A percentile compares a stretch with the other conserved stretches of the same genome.
Evolutionary conservation across 2,888 invertebrate species (phyloP).

Genomic region (Lymantria monacha): DNA sequence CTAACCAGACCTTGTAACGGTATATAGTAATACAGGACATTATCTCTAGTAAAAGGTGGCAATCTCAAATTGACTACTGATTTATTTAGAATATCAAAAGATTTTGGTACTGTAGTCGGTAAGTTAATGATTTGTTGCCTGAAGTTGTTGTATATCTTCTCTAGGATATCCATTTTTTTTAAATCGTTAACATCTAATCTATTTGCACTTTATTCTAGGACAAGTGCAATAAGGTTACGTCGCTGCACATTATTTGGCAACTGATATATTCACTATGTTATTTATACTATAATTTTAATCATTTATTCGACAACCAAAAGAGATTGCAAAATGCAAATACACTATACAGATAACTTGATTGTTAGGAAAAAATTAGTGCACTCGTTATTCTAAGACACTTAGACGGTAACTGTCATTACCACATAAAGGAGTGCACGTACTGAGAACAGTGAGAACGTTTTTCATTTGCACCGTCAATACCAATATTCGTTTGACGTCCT

Average conservation of each 20-base stretch:
- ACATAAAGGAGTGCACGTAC: no score
- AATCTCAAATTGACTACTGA: constrained; percentile 68
- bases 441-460: no score
- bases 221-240: constrained; percentile 54
- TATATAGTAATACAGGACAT: constrained; percentile 88
- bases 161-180: constrained; percentile 67
- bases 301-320: constrained; percentile 23
- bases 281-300: constrained; percentile 46
- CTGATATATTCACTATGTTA: constrained; percentile 49
- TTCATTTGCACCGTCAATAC: no score
- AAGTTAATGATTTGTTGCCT: constrained; percentile 52
- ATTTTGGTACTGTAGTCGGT: constrained; percentile 58
- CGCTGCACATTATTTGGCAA: constrained; percentile 76
- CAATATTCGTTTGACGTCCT: no score
- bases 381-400: no score
- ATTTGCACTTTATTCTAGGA: constrained; percentile 43
- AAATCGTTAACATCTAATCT: neutral
- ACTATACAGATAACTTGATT: no score
- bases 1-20: constrained; percentile 89
- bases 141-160: constrained; percentile 60
- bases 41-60: constrained; percentile 87
- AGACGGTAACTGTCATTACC: no score
- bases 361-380: no score
- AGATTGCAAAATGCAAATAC: constrained; percentile 28
- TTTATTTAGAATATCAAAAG: constrained; percentile 64